Evolutionary conservation across 2,888 invertebrate genomes (phyloP), one percentile per base, ranked within the genome.

Genomic region (Phyllotreta cruciferae): DNA sequence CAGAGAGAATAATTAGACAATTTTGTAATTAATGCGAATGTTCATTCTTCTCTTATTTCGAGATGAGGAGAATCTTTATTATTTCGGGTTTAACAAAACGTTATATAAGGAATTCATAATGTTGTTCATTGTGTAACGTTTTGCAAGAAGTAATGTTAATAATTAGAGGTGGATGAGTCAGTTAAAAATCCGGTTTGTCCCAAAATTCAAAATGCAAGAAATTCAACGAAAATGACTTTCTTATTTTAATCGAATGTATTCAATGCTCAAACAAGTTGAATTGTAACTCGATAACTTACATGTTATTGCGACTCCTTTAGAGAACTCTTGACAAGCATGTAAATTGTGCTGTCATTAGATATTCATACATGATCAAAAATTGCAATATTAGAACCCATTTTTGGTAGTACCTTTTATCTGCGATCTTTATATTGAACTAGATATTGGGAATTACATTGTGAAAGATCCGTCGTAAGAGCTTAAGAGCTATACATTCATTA

Each of bases 11-110:
- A 45, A 56, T 56, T 36, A 56, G 36, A 37, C 11, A 45, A 56
- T 56, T 56, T 44, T 56, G 45, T 56, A 56, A 55, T 55, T 36
- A 13, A 56, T 56, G 45, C 13, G 45, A 45, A 45, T 45, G 9
- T 11, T 36, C 45, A 34, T 45, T 56, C 36, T 45, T 37, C 10
- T 24, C 24, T 24, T 10, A 36, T 45, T 45, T 35, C 41, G 9
- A 45, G 49, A 14, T 14, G 37, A 41, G 56, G 37, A 56, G 36
- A 56, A 45, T 56, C 13, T 56, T 42, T 13, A 56, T n/a, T 45
- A 45, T 35, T 49, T 49, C 13, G 9, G n/a, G 45, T 56, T 45
- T 44, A 45, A 45, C 45, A 45, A 56, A 56, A 9, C 7, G 37
- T 56, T 56, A 56, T 45, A 45, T 45, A 36, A 24, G 24, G 1